Evolutionary conservation across 2,888 invertebrate species (phyloP).

Genomic region (Ametastegia equiseti): DNA sequence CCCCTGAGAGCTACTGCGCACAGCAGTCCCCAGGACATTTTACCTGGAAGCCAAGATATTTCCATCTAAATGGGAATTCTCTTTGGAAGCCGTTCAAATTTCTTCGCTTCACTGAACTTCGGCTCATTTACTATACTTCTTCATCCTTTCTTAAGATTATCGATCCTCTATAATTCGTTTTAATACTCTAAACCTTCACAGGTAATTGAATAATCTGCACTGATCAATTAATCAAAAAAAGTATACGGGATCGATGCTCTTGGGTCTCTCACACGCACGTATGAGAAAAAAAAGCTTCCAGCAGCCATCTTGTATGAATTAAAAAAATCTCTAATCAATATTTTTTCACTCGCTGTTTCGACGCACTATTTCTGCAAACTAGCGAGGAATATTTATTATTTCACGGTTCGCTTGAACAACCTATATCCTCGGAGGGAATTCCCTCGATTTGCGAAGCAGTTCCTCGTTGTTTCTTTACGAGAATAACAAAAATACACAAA

Average conservation of each 20-base stretch:
- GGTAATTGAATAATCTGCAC: not conserved
- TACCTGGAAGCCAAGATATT: not conserved
- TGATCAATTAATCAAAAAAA: not conserved
- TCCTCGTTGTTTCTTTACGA: not conserved
- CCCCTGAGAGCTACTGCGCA: not conserved
- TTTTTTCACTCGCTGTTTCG: not conserved
- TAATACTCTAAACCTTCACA: not conserved
- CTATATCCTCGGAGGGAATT: not conserved
- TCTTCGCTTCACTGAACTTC: conserved; percentile 37
- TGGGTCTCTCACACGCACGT: too few species aligned
- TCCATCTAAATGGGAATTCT: conserved; percentile 17
- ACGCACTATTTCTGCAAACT: not conserved
- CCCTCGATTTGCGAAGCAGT: too few species aligned
- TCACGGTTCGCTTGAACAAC: not conserved
- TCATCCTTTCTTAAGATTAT: conserved; percentile 29
- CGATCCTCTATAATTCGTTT: conserved; percentile 26
- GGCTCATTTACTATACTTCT: conserved; percentile 12
- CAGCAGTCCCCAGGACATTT: not conserved
- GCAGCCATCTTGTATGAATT: not conserved
- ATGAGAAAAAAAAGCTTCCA: not conserved
- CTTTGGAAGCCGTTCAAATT: conserved; percentile 37
- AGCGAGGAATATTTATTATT: not conserved
- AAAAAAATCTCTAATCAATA: not conserved
- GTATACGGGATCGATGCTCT: too few species aligned
- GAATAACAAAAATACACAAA: conserved; percentile 13